Base-by-base conservation (phyloP, 2,888 invertebrate species). In the Heliothis peltigera region DNA sequence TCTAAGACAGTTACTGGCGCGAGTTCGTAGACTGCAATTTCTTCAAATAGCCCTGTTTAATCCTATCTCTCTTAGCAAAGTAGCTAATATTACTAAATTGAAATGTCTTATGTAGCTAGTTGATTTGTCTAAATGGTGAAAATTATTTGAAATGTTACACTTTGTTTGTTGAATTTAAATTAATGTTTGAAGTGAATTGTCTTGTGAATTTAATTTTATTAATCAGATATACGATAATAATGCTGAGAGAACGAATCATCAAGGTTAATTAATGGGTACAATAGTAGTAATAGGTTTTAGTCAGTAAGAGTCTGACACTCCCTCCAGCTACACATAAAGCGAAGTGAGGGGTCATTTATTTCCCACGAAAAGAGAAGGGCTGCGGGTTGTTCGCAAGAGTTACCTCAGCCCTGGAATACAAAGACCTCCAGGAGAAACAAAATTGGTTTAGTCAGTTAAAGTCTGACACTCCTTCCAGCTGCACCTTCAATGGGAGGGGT, bases 51-150 rank as follows among this genome's bases (percentile, higher is more conserved):
- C 63, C 3, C 22, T 39, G n/a, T 47, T 32, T 65, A 35, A 70
- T 70, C 44, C 49, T 28, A 5, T 39, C 49, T 51, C 28, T 25
- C 10, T 46, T 8, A 25, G 18, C 51, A 66, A 39, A 32, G 4
- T 7, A 57, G 48, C 19, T 72, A 65, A 54, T 72, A 65, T 49
- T 49, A 53, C 10, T 1, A 46, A 65, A 72, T 58, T 57, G 49
- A 49, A 72, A 46, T n/a, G 22, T 65, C 22, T 71, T 4, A 10
- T 7, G 12, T n/a, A 19, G 54, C 46, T 48, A 71, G 52, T 52
- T 48, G 52, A 68, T 70, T 70, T 68, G 35, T 51, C 53, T 63
- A 21, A 18, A 43, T 1, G 32, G n/a, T n/a, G 4, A 19, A 49
- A 6, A 5, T 51, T n/a, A 21, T 15, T n/a, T 15, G 7, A 22